Percentiles rank a stretch among this genome's conserved stretches.
phyloP scores from a whole-genome alignment of 2,113 vertebrate genomes.

The Lampris incognitus region DNA sequence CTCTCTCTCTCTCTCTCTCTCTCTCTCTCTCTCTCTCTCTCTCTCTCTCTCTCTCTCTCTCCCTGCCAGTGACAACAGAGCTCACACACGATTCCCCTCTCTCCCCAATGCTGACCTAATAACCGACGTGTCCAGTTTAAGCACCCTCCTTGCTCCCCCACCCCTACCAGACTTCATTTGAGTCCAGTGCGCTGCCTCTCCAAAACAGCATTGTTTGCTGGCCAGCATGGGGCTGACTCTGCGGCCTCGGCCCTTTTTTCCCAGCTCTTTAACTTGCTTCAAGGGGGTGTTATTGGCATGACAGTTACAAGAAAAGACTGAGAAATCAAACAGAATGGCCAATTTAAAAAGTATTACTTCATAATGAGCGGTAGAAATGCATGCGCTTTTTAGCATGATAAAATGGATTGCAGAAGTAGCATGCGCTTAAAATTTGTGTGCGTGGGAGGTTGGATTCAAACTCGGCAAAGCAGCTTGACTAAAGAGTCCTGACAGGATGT shows the following conservation, averaged over 20 bases:
- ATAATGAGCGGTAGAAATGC: constrained; percentile 35
- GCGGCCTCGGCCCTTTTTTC: constrained; percentile 58
- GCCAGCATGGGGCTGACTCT: constrained; percentile 82
- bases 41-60: constrained; percentile 35
- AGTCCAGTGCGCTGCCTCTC: constrained; percentile 68
- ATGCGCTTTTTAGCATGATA: constrained; percentile 8
- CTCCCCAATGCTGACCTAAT: constrained; percentile 72
- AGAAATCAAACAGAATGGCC: constrained; percentile 60
- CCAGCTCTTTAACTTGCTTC: constrained; percentile 67
- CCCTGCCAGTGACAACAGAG: constrained; percentile 80
- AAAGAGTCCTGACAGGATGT: constrained; percentile 33
- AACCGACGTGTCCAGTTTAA: constrained; percentile 79
- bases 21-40: constrained; percentile 37
- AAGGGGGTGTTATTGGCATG: constrained; percentile 74
- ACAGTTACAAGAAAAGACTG: constrained; percentile 75
- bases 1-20: constrained; percentile 6
- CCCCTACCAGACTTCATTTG: constrained; percentile 70
- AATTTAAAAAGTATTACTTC: constrained; percentile 73
- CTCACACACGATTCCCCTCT: constrained; percentile 78
- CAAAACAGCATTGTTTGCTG: constrained; percentile 81
- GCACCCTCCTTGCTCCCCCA: constrained; percentile 6
- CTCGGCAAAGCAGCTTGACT: constrained; percentile 15
- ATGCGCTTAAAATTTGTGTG: not conserved
- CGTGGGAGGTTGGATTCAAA: constrained; percentile 48
- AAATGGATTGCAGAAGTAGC: constrained; percentile 7